A percentile compares a stretch with the other conserved stretches of the same genome.
Evolutionary conservation across 2,888 invertebrate species (phyloP).

Genomic region (Drosophila sordidula): DNA sequence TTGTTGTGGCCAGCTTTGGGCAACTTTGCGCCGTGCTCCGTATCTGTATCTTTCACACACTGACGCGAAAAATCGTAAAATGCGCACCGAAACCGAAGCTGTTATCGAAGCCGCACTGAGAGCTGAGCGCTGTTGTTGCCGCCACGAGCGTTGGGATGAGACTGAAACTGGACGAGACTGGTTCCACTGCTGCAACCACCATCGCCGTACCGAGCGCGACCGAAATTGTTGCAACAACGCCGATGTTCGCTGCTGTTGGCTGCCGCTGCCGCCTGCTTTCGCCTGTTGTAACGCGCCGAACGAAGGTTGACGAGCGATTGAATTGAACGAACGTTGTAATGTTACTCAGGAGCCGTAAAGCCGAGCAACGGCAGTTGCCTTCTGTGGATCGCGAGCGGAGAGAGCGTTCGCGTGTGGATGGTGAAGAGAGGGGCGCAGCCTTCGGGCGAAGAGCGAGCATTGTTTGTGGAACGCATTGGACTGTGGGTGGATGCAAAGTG

Average conservation of each 20-base stretch:
- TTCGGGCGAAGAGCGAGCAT: constrained; percentile 2
- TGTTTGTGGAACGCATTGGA: constrained; percentile 37
- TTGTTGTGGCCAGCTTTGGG: constrained; percentile 44
- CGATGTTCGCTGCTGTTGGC: constrained; percentile 25
- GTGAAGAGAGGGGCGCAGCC: not conserved
- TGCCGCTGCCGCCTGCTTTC: constrained; percentile 34
- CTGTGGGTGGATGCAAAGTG: no score
- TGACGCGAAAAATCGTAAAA: constrained; percentile 30
- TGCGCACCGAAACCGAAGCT: constrained; percentile 34
- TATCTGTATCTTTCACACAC: constrained; percentile 31
- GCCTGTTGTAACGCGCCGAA: constrained; percentile 74
- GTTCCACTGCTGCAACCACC: constrained; percentile 49
- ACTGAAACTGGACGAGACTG: constrained; percentile 62
- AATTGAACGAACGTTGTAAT: constrained; percentile 67
- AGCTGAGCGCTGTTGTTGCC: constrained; percentile 69
- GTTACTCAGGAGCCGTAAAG: constrained; percentile 57
- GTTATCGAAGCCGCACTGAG: constrained; percentile 18
- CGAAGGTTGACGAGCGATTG: constrained; percentile 81
- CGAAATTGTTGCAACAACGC: constrained; percentile 50
- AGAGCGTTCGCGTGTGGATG: constrained; percentile 9
- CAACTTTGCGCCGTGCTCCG: constrained; percentile 30
- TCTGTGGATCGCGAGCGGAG: constrained; percentile 51
- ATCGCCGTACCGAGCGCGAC: constrained; percentile 38
- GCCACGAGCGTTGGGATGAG: constrained; percentile 80
- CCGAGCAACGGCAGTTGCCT: constrained; percentile 36